Evolutionary conservation across 2,797 vertebrate genomes (phyloP).

Genomic region (Epinephelus coioides): DNA sequence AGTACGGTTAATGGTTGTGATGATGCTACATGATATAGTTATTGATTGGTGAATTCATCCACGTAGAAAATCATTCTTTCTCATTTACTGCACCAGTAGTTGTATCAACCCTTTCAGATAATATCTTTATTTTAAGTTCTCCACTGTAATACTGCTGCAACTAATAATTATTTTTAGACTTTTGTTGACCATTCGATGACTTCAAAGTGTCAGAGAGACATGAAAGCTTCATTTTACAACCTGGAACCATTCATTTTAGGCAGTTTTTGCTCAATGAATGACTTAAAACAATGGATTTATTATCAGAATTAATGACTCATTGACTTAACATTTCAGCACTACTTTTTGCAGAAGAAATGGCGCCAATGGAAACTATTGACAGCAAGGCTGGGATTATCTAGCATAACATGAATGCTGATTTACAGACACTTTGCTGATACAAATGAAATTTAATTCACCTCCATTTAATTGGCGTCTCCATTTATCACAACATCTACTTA

Average conservation of each 20-base stretch:
- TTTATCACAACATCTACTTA: conserved; percentile 23
- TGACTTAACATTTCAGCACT: background rate
- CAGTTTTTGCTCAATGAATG: no score
- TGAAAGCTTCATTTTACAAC: background rate
- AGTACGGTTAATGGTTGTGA: background rate
- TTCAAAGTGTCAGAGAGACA: background rate
- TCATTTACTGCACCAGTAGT: background rate
- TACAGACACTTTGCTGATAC: background rate
- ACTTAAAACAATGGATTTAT: background rate
- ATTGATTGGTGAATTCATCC: background rate
- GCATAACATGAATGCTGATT: background rate
- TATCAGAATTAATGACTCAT: background rate
- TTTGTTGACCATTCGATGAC: no score
- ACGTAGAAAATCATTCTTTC: background rate
- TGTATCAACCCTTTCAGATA: background rate
- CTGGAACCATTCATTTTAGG: background rate
- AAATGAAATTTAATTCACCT: background rate
- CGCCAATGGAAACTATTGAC: background rate
- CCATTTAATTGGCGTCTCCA: background rate
- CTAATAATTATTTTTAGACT: background rate
- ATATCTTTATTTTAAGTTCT: background rate
- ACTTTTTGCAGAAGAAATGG: background rate
- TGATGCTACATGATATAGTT: background rate
- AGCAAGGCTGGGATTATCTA: background rate
- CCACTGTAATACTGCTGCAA: background rate